A percentile compares a stretch with the other conserved stretches of the same genome.
phyloP scores from a whole-genome alignment of 1,140 invertebrate genomes.

The Wiebesia pumilae region DNA sequence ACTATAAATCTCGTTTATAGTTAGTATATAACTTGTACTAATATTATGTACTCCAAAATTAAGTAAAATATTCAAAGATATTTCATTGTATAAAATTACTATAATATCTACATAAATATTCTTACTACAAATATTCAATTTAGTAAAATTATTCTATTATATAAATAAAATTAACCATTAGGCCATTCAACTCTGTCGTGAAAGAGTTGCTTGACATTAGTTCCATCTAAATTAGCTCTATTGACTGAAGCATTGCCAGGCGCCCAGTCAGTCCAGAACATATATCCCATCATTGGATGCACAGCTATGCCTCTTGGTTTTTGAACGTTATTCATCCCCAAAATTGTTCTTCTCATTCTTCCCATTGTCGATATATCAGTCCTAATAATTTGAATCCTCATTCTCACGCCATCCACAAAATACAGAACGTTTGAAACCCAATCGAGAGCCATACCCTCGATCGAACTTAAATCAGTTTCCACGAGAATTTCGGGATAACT shows the following conservation, averaged over 20 bases:
- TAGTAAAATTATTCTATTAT: neutral
- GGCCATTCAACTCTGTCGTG: conserved; percentile 88
- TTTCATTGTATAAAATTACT: neutral
- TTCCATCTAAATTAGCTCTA: conserved; percentile 90
- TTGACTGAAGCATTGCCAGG: conserved; percentile 85
- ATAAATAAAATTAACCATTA: conserved; percentile 77
- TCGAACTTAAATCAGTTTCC: conserved; percentile 83
- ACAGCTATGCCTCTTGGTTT: conserved; percentile 92
- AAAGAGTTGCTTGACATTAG: conserved; percentile 82
- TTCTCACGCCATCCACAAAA: conserved; percentile 88
- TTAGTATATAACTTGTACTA: too few species aligned
- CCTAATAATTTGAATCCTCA: conserved; percentile 87
- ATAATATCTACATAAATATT: neutral
- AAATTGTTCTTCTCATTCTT: conserved; percentile 86
- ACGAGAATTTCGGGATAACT: conserved; percentile 82
- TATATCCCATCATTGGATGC: conserved; percentile 87
- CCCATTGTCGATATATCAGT: conserved; percentile 81
- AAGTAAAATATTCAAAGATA: neutral
- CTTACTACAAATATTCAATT: neutral
- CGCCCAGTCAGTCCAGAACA: conserved; percentile 97
- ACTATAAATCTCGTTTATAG: neutral
- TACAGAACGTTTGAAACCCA: conserved; percentile 95
- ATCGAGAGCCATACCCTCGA: conserved; percentile 95
- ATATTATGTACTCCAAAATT: neutral
- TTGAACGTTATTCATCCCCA: conserved; percentile 82